Conservation (phyloP, 2,797 vertebrate species). For the Malurus splendens region DNA sequence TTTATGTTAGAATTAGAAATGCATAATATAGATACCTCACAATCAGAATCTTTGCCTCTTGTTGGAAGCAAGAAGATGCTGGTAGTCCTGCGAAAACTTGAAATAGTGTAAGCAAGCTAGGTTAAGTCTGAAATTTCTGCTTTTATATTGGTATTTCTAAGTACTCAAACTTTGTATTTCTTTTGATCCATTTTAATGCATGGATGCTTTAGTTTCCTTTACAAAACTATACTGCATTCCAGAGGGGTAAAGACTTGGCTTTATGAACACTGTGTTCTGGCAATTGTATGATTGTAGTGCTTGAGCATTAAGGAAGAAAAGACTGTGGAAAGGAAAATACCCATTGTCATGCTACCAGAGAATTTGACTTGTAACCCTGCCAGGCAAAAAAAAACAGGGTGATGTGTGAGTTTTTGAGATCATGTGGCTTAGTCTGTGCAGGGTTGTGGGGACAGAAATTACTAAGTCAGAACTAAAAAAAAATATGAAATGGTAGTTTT, state of each 20-base stretch:
- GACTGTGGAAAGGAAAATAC: neutral
- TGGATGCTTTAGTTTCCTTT: neutral
- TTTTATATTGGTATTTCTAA: neutral
- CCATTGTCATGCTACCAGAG: neutral
- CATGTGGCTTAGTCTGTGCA: neutral
- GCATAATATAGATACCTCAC: neutral
- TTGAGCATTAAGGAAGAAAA: neutral
- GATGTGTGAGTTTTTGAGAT: neutral
- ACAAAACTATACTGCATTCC: neutral
- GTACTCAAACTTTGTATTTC: neutral
- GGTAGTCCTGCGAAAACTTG: neutral
- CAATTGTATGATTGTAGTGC: neutral
- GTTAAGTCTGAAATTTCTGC: neutral
- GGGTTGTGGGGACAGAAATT: neutral
- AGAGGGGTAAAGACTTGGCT: neutral
- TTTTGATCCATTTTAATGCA: neutral
- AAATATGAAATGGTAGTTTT: neutral
- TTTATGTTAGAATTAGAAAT: neutral
- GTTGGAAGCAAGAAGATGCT: neutral
- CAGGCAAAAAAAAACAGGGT: neutral
- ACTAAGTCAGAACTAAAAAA: neutral
- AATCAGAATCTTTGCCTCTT: neutral
- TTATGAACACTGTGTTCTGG: neutral
- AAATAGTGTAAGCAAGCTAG: neutral
- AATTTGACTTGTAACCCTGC: neutral